Evolutionary conservation across 2,797 vertebrate species (phyloP).

Genomic region (Thalassophryne amazonica): DNA sequence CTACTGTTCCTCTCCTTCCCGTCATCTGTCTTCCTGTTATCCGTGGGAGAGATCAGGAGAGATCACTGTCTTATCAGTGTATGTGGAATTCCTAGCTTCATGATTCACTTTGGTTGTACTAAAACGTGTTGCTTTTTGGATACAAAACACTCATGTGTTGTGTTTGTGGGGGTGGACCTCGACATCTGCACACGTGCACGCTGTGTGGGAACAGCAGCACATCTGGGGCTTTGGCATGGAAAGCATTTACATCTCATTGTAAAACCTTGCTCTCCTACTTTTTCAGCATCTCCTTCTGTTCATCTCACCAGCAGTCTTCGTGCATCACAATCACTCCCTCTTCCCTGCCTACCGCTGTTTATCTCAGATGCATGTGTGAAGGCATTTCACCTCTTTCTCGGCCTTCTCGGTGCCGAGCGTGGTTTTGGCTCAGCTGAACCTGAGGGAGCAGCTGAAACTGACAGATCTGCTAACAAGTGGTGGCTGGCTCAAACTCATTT

Average conservation of each 20-base stretch:
- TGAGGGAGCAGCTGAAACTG: background rate
- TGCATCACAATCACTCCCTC: background rate
- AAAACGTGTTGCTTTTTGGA: background rate
- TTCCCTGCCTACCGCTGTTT: background rate
- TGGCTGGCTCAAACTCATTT: background rate
- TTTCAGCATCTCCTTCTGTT: background rate
- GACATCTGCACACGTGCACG: conserved; percentile 57
- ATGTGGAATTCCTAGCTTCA: background rate
- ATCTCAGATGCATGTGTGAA: background rate
- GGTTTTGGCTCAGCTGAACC: background rate
- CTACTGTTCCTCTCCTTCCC: no score
- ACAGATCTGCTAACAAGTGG: background rate
- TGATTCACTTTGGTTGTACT: background rate
- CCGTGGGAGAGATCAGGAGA: no score
- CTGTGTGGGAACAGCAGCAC: conserved; percentile 59
- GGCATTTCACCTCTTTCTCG: no score
- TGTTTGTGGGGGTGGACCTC: conserved; percentile 51
- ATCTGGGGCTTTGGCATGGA: conserved; percentile 51
- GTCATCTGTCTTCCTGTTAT: no score
- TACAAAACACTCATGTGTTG: conserved; percentile 4
- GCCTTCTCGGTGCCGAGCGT: background rate
- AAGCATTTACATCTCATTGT: conserved; percentile 25
- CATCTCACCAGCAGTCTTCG: background rate
- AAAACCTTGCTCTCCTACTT: conserved; percentile 6
- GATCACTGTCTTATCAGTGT: no score